phyloP scores from a whole-genome alignment of 2,888 invertebrate genomes.

The Thumatha senex region DNA sequence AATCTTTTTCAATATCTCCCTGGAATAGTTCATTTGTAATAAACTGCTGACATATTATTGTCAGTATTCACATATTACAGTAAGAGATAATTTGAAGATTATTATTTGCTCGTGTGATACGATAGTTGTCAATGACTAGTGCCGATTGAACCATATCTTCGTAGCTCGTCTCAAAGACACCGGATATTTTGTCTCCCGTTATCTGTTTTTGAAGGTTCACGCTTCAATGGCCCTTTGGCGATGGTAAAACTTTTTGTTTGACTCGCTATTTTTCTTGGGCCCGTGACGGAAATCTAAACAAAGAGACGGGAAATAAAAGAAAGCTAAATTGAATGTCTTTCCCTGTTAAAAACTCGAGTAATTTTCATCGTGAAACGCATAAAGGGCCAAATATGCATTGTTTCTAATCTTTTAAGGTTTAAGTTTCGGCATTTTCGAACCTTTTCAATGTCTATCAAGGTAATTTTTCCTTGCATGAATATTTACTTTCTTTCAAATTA shows the following conservation, averaged over 20 bases:
- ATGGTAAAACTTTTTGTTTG: slow-evolving; percentile 55
- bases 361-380: slow-evolving; percentile 42
- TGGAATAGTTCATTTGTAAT: too few relatives aligned
- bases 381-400: slow-evolving; percentile 26
- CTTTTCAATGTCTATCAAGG: slow-evolving; percentile 6
- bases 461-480: neutral
- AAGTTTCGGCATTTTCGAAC: slow-evolving; percentile 4
- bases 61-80: neutral
- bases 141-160: slow-evolving; percentile 25
- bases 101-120: slow-evolving; percentile 15
- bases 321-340: slow-evolving; percentile 58
- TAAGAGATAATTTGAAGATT: neutral
- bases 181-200: slow-evolving; percentile 45
- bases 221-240: slow-evolving; percentile 55
- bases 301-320: slow-evolving; percentile 60
- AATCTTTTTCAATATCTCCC: too few relatives aligned
- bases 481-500: neutral
- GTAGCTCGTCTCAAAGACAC: slow-evolving; percentile 34
- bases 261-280: slow-evolving; percentile 53
- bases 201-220: slow-evolving; percentile 56
- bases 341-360: slow-evolving; percentile 49
- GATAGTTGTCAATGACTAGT: slow-evolving; percentile 23
- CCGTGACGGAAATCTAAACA: slow-evolving; percentile 64
- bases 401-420: slow-evolving; percentile 15
- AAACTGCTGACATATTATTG: too few relatives aligned